These are phyloP conservation scores for Hypercompe scribonia DNA, from an alignment of 2,888 invertebrate species.

Conservation along the genomic window DNA sequence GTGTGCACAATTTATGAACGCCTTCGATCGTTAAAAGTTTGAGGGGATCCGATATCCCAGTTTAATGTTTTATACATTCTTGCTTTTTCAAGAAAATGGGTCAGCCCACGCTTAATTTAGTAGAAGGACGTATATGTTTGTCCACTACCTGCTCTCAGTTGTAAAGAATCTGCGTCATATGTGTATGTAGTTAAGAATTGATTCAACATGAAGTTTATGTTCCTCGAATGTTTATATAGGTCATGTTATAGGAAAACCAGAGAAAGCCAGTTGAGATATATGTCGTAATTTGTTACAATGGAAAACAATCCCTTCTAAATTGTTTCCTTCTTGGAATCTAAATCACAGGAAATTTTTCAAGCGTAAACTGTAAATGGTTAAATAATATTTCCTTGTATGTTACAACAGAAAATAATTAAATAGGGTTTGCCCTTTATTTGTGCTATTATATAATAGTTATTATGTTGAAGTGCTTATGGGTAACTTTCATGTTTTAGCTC, in stretches of 20 bases:
- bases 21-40: constrained; percentile 22
- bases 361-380: background rate
- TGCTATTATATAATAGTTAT: background rate
- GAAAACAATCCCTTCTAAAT: background rate
- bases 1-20: constrained; percentile 13
- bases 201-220: background rate
- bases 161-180: background rate
- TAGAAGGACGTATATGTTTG: background rate
- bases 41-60: constrained; percentile 13
- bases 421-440: background rate
- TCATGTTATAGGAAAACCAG: background rate
- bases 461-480: background rate
- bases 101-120: constrained; percentile 5
- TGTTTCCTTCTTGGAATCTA: background rate
- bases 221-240: background rate
- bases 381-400: background rate
- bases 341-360: background rate
- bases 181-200: background rate
- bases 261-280: background rate
- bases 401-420: background rate
- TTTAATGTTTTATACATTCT: constrained; percentile 14
- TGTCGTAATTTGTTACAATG: background rate
- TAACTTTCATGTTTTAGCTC: background rate
- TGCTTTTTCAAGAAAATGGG: constrained; percentile 15
- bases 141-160: background rate